These are phyloP conservation scores for Zapornia atra DNA, from an alignment of 2,113 vertebrate species.

Conservation along the genomic window DNA sequence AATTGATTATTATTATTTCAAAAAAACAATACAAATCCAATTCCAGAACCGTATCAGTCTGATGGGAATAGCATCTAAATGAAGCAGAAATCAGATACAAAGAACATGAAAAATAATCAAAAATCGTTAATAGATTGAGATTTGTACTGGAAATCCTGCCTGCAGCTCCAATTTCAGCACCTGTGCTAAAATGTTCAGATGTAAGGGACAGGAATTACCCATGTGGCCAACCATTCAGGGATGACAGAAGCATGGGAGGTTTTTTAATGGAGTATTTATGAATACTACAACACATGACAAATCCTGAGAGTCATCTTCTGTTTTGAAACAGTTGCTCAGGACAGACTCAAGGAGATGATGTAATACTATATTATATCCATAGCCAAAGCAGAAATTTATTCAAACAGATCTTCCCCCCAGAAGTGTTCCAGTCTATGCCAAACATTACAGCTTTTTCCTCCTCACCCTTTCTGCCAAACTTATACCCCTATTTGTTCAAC, in stretches of 20 bases:
- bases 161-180: background rate
- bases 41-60: background rate
- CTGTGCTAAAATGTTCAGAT: background rate
- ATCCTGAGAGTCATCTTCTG: background rate
- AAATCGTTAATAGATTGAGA: background rate
- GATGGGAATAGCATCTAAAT: background rate
- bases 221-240: background rate
- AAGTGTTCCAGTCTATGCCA: background rate
- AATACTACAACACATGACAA: background rate
- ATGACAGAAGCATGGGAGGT: fast-evolving
- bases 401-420: background rate
- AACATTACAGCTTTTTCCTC: background rate
- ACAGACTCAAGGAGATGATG: background rate
- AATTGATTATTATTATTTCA: background rate
- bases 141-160: background rate
- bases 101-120: background rate
- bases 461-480: background rate
- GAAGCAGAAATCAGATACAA: background rate
- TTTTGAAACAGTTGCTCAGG: background rate
- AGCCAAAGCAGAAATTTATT: background rate
- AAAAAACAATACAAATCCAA: background rate
- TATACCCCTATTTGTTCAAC: background rate
- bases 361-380: background rate
- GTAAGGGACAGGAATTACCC: background rate
- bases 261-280: background rate